Evolutionary conservation across 2,797 vertebrate species (phyloP).

Genomic region (Coccyzus lansbergi): DNA sequence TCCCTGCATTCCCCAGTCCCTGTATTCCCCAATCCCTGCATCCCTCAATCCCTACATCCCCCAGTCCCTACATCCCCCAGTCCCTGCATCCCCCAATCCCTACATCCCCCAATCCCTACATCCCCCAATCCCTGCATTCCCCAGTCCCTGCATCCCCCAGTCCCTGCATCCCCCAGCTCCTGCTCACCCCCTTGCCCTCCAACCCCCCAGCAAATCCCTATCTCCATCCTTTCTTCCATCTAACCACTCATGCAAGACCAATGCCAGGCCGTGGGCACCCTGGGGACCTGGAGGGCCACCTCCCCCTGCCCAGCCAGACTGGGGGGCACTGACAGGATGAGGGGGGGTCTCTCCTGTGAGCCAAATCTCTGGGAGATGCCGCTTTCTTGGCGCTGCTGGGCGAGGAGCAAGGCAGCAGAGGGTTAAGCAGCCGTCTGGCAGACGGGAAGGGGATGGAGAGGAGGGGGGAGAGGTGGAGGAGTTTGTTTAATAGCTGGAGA

Average conservation of each 20-base stretch:
- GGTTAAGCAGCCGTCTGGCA: slow-evolving; percentile 37
- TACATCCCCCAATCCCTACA: not conserved
- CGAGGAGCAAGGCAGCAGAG: slow-evolving; percentile 22
- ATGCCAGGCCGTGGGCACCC: not conserved
- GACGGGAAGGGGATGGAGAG: not conserved
- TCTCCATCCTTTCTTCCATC: too few species aligned
- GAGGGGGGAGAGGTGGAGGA: slow-evolving; percentile 10
- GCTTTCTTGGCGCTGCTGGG: not conserved
- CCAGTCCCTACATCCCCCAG: not conserved
- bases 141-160: too few species aligned
- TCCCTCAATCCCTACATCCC: not conserved
- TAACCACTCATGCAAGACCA: rapidly evolving
- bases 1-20: not conserved
- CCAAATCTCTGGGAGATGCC: not conserved
- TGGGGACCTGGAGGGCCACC: not conserved
- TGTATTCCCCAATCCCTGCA: not conserved
- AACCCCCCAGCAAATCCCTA: not conserved
- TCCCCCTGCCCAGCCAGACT: rapidly evolving
- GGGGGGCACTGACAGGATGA: not conserved
- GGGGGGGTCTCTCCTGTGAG: not conserved
- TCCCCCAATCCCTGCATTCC: not conserved
- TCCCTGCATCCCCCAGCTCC: not conserved
- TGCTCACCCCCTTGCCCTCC: too few species aligned
- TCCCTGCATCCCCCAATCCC: too few species aligned
- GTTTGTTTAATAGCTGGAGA: slow-evolving; percentile 66